Conservation (phyloP, 30 jellyfish, hydroid and myxozoan genomes). For the Pelagia noctiluca region DNA sequence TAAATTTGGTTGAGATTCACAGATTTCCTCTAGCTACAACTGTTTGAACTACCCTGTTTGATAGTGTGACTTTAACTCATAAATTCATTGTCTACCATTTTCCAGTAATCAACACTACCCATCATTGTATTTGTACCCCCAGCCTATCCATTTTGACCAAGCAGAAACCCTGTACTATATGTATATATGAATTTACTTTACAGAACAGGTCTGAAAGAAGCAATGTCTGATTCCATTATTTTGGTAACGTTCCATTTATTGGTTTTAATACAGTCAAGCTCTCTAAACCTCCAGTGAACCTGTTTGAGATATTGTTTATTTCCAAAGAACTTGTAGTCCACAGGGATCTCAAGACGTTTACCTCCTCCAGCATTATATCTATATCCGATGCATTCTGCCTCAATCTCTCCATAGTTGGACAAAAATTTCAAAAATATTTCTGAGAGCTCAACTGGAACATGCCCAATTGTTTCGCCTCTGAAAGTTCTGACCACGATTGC, state of each 20-base stretch:
- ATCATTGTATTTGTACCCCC: no score
- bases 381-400: slow-evolving; percentile 28
- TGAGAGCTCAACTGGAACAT: slow-evolving; percentile 5
- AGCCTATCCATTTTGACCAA: no score
- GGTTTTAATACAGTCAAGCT: no score
- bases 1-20: no score
- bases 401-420: slow-evolving; percentile 31
- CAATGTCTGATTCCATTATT: slow-evolving; percentile 33
- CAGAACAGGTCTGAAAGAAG: background rate
- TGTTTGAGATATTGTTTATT: slow-evolving; percentile 31
- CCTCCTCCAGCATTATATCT: slow-evolving; percentile 7
- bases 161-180: no score
- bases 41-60: no score
- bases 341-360: slow-evolving; percentile 1
- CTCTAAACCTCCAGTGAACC: slow-evolving; percentile 46
- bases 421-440: no score
- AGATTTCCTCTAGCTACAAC: no score
- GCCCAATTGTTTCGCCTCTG: slow-evolving; percentile 12
- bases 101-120: no score
- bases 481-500: slow-evolving; percentile 24
- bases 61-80: no score
- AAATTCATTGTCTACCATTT: no score
- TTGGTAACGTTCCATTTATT: slow-evolving; percentile 23
- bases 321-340: slow-evolving; percentile 28
- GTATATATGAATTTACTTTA: no score